phyloP scores from a whole-genome alignment of 2,113 vertebrate genomes.

The Corythoichthys intestinalis region DNA sequence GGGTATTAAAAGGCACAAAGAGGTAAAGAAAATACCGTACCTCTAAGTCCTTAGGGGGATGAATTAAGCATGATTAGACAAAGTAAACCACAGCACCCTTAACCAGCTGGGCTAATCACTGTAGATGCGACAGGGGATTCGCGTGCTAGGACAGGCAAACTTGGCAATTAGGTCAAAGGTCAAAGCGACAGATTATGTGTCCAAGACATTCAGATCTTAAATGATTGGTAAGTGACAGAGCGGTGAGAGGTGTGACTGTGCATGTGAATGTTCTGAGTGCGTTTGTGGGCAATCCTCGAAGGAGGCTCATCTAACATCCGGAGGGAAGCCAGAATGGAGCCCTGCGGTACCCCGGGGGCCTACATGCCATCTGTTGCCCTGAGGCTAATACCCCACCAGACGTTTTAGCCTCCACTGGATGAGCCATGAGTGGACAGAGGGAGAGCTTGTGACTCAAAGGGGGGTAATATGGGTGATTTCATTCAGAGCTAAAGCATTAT shows the following conservation, averaged over 20 bases:
- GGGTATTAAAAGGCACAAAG: conserved; percentile 1
- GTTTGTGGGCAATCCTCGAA: conserved; percentile 47
- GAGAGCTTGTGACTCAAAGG: not conserved
- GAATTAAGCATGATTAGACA: conserved; percentile 47
- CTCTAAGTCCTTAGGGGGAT: conserved; percentile 32
- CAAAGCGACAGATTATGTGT: conserved; percentile 59
- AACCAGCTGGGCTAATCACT: conserved; percentile 59
- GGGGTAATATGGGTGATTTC: conserved; percentile 20
- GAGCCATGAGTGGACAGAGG: conserved; percentile 27
- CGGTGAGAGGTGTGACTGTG: conserved; percentile 39
- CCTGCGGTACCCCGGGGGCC: conserved; percentile 49
- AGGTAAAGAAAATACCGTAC: conserved; percentile 27
- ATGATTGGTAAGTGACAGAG: conserved; percentile 42
- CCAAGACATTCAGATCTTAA: conserved; percentile 36
- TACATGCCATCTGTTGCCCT: conserved; percentile 62
- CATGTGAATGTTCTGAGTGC: conserved; percentile 22
- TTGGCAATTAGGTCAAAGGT: conserved; percentile 52
- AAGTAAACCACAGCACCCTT: conserved; percentile 54
- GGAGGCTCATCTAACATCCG: conserved; percentile 59
- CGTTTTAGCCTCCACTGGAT: conserved; percentile 46
- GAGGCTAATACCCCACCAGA: conserved; percentile 69
- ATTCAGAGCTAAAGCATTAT: conserved; percentile 29
- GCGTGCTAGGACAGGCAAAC: conserved; percentile 17
- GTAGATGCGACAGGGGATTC: conserved; percentile 40
- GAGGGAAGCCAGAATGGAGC: conserved; percentile 48